phyloP scores from a whole-genome alignment of 2,888 invertebrate species.

The Dicyrtoma fusca region DNA sequence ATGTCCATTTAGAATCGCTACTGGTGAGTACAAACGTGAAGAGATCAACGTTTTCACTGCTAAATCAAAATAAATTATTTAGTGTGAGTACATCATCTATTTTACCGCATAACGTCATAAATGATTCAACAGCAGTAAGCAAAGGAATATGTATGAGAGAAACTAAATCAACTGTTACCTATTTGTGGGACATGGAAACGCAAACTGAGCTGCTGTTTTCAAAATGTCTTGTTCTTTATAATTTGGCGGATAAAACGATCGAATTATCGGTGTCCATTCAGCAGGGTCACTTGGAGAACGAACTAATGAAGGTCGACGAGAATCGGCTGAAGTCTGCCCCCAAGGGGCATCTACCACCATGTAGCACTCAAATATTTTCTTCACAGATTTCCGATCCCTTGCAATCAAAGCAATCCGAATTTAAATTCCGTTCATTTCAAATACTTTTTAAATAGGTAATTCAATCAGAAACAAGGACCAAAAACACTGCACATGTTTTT shows the following conservation, averaged over 20 bases:
- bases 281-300: conserved; percentile 34
- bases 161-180: conserved; percentile 63
- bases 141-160: no score
- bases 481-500: no score
- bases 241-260: conserved; percentile 70
- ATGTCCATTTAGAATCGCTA: conserved; percentile 93
- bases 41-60: conserved; percentile 82
- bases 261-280: conserved; percentile 33
- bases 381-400: conserved; percentile 46
- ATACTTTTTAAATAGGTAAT: no score
- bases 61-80: conserved; percentile 59
- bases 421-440: no score
- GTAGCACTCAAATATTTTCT: conserved; percentile 52
- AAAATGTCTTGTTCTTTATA: conserved; percentile 83
- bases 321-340: conserved; percentile 29
- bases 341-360: conserved; percentile 50
- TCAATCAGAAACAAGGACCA: no score
- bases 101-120: no score
- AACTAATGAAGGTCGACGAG: conserved; percentile 6
- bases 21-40: conserved; percentile 97
- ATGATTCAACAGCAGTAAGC: neutral
- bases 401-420: neutral
- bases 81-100: no score
- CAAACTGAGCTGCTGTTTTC: conserved; percentile 85
- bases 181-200: conserved; percentile 81